Percentiles rank a stretch among this genome's conserved stretches.
Conservation (phyloP, 2,113 vertebrate species). For the Picathartes gymnocephalus region DNA sequence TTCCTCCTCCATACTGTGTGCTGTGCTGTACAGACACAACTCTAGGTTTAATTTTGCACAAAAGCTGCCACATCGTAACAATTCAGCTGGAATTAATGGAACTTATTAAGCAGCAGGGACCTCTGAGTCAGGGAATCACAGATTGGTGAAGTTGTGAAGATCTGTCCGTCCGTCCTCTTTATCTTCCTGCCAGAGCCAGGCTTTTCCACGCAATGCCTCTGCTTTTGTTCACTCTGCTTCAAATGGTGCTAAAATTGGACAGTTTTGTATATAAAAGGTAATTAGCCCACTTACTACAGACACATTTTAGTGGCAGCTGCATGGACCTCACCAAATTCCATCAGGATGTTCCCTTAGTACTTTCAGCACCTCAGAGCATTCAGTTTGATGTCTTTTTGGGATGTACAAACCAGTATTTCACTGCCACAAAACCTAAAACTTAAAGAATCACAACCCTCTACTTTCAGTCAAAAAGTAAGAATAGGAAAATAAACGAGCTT, state of each 20-base stretch:
- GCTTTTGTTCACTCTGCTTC: not conserved
- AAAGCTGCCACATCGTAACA: not conserved
- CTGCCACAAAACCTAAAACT: not conserved
- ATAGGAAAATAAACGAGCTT: not conserved
- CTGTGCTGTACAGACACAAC: not conserved
- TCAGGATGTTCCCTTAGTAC: not conserved
- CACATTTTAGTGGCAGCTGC: accelerated
- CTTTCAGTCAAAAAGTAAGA: not conserved
- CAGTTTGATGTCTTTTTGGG: not conserved
- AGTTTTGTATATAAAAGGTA: not conserved
- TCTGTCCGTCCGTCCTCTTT: not conserved
- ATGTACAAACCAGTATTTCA: not conserved
- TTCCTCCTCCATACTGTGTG: not conserved
- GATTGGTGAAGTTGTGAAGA: not conserved
- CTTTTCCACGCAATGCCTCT: not conserved
- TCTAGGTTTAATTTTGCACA: not conserved
- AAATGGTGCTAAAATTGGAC: not conserved
- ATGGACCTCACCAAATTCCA: not conserved
- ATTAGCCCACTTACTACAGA: not conserved
- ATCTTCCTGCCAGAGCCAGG: not conserved
- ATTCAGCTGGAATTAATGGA: not conserved
- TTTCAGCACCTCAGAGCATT: not conserved
- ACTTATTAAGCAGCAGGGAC: not conserved
- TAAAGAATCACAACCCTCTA: not conserved
- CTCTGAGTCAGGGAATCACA: not conserved